Conservation (phyloP, 2,797 vertebrate species). For the Chelidonichthys spinosus region DNA sequence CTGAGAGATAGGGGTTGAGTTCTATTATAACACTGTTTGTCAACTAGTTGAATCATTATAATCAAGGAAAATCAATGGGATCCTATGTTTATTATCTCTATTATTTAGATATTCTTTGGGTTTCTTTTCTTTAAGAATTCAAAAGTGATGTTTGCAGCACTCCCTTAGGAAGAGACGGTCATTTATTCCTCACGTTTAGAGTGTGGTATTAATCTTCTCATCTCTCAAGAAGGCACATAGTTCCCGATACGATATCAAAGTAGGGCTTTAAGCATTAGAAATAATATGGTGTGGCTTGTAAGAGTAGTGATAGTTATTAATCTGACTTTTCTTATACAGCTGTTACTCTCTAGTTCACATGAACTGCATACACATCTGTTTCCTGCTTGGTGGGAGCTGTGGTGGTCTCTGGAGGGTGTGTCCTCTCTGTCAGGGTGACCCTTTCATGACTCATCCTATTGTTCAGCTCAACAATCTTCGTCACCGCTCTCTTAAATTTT, state of each 20-base stretch:
- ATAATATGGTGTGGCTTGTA: not conserved
- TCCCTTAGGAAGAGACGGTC: not conserved
- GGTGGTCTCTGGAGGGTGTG: slow-evolving; percentile 63
- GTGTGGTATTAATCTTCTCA: not conserved
- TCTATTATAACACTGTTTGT: too few species aligned
- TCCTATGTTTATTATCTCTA: not conserved
- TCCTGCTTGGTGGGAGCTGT: slow-evolving; percentile 62
- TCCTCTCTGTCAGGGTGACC: slow-evolving; percentile 60
- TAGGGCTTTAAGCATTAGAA: not conserved
- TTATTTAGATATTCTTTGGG: not conserved
- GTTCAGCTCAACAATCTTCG: slow-evolving; percentile 66
- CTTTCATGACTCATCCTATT: slow-evolving; percentile 75
- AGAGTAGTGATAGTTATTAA: not conserved
- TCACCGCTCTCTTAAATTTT: slow-evolving; percentile 65
- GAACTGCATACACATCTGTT: slow-evolving; percentile 71
- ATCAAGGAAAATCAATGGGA: too few species aligned
- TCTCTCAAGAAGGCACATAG: not conserved
- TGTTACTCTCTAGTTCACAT: slow-evolving; percentile 6
- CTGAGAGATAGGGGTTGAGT: too few species aligned
- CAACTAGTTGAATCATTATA: too few species aligned
- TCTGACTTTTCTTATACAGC: slow-evolving; percentile 6
- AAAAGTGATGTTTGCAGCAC: not conserved
- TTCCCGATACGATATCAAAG: not conserved
- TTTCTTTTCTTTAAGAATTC: not conserved
- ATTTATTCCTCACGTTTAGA: slow-evolving; percentile 40